These are phyloP conservation scores for Hipposideros armiger DNA, from an alignment of 2,113 vertebrate genomes.

Conservation along the genomic window DNA sequence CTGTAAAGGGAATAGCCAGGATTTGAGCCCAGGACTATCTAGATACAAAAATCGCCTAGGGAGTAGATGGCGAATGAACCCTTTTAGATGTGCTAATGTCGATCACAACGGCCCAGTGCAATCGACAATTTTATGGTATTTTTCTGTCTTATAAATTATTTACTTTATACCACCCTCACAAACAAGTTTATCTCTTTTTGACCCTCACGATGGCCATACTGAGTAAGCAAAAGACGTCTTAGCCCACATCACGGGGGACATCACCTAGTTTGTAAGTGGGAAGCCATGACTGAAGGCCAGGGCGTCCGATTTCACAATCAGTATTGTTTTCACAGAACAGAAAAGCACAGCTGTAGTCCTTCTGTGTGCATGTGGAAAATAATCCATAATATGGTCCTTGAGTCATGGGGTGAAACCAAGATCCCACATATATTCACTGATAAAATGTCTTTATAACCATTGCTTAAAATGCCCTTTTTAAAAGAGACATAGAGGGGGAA, in stretches of 20 bases:
- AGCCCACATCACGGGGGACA: background rate
- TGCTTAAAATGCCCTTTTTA: slow-evolving; percentile 6
- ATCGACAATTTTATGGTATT: background rate
- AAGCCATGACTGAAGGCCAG: background rate
- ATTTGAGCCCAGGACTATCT: background rate
- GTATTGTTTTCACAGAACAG: background rate
- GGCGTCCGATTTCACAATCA: background rate
- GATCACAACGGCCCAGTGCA: background rate
- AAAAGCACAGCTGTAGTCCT: background rate
- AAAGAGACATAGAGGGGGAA: background rate
- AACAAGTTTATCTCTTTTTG: background rate
- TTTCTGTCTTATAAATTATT: background rate
- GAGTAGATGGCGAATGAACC: background rate
- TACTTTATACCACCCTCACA: background rate
- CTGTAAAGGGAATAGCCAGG: background rate
- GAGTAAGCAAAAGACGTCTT: background rate
- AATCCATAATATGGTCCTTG: background rate
- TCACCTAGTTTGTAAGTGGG: background rate
- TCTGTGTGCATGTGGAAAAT: background rate
- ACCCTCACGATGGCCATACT: no score
- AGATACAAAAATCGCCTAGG: background rate
- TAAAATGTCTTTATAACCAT: background rate
- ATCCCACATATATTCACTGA: background rate
- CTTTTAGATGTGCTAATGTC: background rate
- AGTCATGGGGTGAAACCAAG: background rate